A percentile compares a stretch with the other conserved stretches of the same genome.
phyloP scores from a whole-genome alignment of 2,797 vertebrate genomes.

The Novumbra hubbsi region DNA sequence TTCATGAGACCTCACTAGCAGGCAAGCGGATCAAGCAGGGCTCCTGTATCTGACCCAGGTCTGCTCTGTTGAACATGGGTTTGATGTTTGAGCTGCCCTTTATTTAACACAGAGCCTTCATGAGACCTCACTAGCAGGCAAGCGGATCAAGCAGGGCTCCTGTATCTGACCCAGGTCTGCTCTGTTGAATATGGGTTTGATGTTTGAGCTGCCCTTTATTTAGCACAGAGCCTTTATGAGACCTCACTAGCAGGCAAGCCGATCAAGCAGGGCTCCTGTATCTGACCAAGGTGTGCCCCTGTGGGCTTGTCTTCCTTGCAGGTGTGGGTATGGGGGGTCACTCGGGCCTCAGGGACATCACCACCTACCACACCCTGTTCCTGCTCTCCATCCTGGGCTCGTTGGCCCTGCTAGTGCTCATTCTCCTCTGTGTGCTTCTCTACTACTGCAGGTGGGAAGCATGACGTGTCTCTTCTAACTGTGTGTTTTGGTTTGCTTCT shows the following conservation, averaged over 20 bases:
- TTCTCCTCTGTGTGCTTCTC: conserved; percentile 92
- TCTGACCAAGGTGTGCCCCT: not conserved
- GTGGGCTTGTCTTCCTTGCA: conserved; percentile 48
- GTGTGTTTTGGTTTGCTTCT: conserved; percentile 94
- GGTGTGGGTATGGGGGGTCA: conserved; percentile 70
- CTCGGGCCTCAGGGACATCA: conserved; percentile 87
- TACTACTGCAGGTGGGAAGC: conserved; percentile 93
- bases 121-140: too few species aligned
- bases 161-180: not conserved
- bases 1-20: too few species aligned
- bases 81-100: too few species aligned
- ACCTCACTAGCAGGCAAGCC: not conserved
- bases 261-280: not conserved
- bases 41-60: too few species aligned
- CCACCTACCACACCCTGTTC: conserved; percentile 95
- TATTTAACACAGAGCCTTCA: too few species aligned
- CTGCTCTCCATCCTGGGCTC: conserved; percentile 93
- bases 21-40: too few species aligned
- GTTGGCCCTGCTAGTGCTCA: conserved; percentile 88
- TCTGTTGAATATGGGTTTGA: not conserved
- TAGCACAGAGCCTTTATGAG: not conserved
- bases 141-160: too few species aligned
- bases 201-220: not conserved
- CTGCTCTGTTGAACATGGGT: too few species aligned
- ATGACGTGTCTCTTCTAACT: conserved; percentile 8